Evolutionary conservation across 2,797 vertebrate genomes (phyloP), one percentile per base, ranked within the genome.

Genomic region (Chaetodon trifasciatus): DNA sequence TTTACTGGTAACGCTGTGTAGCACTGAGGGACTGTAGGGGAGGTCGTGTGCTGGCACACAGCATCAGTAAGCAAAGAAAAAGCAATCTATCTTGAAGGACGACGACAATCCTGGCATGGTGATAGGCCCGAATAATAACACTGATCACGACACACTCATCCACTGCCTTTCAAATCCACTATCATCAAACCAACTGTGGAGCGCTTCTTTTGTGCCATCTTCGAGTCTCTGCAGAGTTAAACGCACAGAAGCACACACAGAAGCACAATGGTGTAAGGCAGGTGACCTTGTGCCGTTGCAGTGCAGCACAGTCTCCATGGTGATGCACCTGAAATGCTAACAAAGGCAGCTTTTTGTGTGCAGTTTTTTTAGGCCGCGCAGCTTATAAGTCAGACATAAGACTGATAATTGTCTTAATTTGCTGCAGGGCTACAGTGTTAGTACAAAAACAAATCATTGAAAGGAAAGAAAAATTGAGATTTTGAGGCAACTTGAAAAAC

Each of bases 261-360:
- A 13, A 44, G 8, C 23, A 55, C 56, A 32, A 37, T 24, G 21
- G 16, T 79, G 56, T 58, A 70, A 79, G 69, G 44, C 77, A 77
- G 64, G 60, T 78, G 85, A 91, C 89, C 90, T 93, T 90, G 90
- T 77, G 32, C 46, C 9, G 50, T 63, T 75, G 28, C 24, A 46
- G 24, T 42, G n/a, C 68, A 56, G 72, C 66, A 50, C 69, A 57
- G 87, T 92, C 70, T 82, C 92, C 90, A 90, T 93, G 88, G 91
- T 82, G 82, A 92, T 79, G 71, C 8, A 82, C 79, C 78, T 88
- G 87, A 86, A 83, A 74, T 32, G 19, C 40, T 70, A 57, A 87
- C 80, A 85, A 82, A 82, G 80, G 80, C 75, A 46, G 3, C 28
- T 32, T 32, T 32, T 32, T 32, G 28, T 0, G 39, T 61, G 42